Percentiles rank a stretch among this genome's conserved stretches.
These are phyloP conservation scores for Lethenteron reissneri DNA, from an alignment of 2,113 vertebrate species.

Conservation along the genomic window DNA sequence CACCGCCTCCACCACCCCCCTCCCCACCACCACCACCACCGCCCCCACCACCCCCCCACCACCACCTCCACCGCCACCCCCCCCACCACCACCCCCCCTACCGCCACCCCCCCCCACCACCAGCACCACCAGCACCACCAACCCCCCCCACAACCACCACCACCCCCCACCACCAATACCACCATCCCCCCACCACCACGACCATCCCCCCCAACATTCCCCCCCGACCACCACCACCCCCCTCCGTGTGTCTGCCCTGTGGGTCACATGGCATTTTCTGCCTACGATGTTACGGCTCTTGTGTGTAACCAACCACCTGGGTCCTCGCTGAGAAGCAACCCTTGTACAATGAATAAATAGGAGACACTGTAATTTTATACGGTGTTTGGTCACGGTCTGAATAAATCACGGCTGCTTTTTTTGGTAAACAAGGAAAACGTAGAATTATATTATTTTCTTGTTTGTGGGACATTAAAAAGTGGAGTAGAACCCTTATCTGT, in stretches of 20 bases:
- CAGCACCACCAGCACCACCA: neutral
- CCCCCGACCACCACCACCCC: neutral
- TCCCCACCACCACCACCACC: too few species aligned
- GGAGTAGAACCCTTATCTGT: too few species aligned
- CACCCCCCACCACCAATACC: neutral
- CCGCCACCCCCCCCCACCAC: neutral
- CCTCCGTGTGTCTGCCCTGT: neutral
- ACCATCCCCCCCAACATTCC: neutral
- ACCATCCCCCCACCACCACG: neutral
- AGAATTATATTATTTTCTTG: too few species aligned
- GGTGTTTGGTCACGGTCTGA: neutral
- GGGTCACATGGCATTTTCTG: neutral
- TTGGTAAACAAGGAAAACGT: neutral
- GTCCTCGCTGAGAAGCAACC: rapidly evolving
- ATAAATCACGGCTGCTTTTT: neutral
- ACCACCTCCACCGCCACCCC: conserved; percentile 3
- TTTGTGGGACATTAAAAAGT: too few species aligned
- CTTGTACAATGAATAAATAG: neutral
- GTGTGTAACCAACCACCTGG: neutral
- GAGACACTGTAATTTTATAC: neutral
- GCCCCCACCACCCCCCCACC: too few species aligned
- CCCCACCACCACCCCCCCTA: neutral
- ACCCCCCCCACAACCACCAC: neutral
- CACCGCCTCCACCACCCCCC: neutral
- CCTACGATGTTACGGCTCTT: neutral